Percentiles rank a stretch among this genome's conserved stretches.
Evolutionary conservation across 2,113 vertebrate species (phyloP).

Genomic region (Paraplagusia blochii): DNA sequence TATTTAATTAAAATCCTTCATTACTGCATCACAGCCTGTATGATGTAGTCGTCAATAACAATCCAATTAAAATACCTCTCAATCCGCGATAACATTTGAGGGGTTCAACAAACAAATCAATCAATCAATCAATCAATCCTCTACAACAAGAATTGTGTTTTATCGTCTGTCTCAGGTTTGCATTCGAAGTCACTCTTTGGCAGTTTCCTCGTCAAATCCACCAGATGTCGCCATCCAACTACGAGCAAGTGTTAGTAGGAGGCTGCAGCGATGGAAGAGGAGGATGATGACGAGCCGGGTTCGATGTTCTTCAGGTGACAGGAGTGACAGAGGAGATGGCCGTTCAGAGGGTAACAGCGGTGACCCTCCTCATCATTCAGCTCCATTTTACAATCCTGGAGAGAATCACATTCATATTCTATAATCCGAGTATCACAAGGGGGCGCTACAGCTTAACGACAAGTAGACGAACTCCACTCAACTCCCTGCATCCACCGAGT

Average conservation of each 20-base stretch:
- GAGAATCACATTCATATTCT: background rate
- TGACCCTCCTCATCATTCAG: conserved; percentile 92
- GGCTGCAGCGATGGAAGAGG: conserved; percentile 52
- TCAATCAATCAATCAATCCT: conserved; percentile 41
- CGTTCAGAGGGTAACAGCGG: conserved; percentile 92
- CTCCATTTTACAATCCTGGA: conserved; percentile 90
- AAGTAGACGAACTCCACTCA: too few relatives aligned
- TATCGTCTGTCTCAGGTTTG: background rate
- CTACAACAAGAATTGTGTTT: conserved; percentile 58
- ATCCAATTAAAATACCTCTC: conserved; percentile 22
- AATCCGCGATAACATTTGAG: conserved; percentile 11
- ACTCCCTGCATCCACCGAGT: too few relatives aligned
- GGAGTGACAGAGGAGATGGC: conserved; percentile 88
- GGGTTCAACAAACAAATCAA: background rate
- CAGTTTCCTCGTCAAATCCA: conserved; percentile 49
- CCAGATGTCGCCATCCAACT: conserved; percentile 48
- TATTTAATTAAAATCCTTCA: conserved; percentile 38
- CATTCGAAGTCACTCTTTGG: conserved; percentile 23
- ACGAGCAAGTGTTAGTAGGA: conserved; percentile 69
- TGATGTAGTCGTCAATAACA: conserved; percentile 33
- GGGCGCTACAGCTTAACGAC: too few relatives aligned
- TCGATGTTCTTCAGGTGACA: conserved; percentile 92
- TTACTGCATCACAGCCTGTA: conserved; percentile 16
- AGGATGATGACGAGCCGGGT: conserved; percentile 63
- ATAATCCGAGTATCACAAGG: too few relatives aligned